A percentile compares a stretch with the other conserved stretches of the same genome.
Evolutionary conservation across 2,888 invertebrate species (phyloP).

Genomic region (Drosophila paramelanica): DNA sequence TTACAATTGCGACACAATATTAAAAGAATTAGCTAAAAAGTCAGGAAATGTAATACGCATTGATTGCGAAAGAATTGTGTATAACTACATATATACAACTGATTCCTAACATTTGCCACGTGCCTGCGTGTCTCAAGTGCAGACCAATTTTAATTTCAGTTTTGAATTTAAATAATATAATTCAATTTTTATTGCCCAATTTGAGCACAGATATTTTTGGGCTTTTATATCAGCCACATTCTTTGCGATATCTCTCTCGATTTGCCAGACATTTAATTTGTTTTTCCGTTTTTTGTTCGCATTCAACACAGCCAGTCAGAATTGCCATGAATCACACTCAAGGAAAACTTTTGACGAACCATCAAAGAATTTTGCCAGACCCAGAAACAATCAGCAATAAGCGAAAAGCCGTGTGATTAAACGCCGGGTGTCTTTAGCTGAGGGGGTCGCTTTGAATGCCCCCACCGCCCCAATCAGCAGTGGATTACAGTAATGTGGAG

Average conservation of each 20-base stretch:
- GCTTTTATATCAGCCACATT: slow-evolving; percentile 55
- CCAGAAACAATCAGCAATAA: slow-evolving; percentile 28
- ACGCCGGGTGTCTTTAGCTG: slow-evolving; percentile 14
- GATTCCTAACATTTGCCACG: slow-evolving; percentile 19
- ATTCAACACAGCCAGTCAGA: slow-evolving; percentile 26
- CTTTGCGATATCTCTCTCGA: slow-evolving; percentile 35
- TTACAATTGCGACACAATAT: slow-evolving; percentile 33
- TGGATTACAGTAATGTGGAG: slow-evolving; percentile 5
- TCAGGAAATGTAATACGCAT: slow-evolving; percentile 21
- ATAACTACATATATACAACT: not conserved
- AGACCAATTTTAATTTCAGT: slow-evolving; percentile 32
- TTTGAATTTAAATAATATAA: slow-evolving; percentile 59
- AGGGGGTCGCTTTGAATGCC: slow-evolving; percentile 5
- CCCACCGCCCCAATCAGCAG: not conserved
- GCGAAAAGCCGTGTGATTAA: slow-evolving; percentile 24
- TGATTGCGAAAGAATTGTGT: not conserved
- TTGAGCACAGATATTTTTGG: slow-evolving; percentile 24
- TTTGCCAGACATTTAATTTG: slow-evolving; percentile 46
- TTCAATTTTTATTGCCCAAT: slow-evolving; percentile 62
- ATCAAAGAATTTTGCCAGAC: slow-evolving; percentile 34
- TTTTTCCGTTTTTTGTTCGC: slow-evolving; percentile 26
- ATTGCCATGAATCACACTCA: slow-evolving; percentile 59
- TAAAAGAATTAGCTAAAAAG: slow-evolving; percentile 10
- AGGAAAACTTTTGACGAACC: slow-evolving; percentile 42
- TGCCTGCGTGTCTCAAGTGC: slow-evolving; percentile 39